Evolutionary conservation across 2,113 vertebrate genomes (phyloP).

Genomic region (Triplophysa rosa): DNA sequence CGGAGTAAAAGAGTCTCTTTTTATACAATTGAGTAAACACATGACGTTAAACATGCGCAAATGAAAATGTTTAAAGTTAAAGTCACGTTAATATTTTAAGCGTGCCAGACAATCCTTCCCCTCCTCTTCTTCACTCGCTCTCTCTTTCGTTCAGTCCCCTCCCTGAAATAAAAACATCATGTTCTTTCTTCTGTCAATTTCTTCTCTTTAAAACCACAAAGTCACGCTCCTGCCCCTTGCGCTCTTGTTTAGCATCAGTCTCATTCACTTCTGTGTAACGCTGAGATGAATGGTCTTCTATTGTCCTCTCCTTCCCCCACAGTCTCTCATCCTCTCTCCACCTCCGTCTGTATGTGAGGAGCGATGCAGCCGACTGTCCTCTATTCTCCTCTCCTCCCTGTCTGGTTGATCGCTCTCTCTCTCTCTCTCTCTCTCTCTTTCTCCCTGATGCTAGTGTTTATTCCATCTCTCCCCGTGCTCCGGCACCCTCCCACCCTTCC

Average conservation of each 20-base stretch:
- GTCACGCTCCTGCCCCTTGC: constrained; percentile 63
- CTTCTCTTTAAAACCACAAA: constrained; percentile 73
- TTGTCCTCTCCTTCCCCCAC: constrained; percentile 56
- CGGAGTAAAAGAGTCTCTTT: not conserved
- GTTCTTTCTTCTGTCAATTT: constrained; percentile 66
- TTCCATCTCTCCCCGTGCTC: constrained; percentile 63
- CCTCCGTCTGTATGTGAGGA: constrained; percentile 51
- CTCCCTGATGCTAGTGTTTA: constrained; percentile 47
- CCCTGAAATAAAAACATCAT: constrained; percentile 60
- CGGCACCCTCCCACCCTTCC: constrained; percentile 47
- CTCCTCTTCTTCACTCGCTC: constrained; percentile 46
- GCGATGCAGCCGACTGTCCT: constrained; percentile 54
- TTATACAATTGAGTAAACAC: not conserved
- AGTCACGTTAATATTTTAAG: constrained; percentile 62
- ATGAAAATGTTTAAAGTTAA: not conserved
- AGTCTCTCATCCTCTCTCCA: constrained; percentile 55
- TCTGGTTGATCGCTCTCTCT: constrained; percentile 45
- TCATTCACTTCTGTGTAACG: constrained; percentile 59
- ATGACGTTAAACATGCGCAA: not conserved
- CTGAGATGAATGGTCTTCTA: constrained; percentile 41
- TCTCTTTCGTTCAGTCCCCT: constrained; percentile 63
- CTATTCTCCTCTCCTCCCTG: constrained; percentile 51
- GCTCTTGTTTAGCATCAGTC: constrained; percentile 54
- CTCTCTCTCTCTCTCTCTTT: constrained; percentile 42
- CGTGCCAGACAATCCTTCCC: constrained; percentile 53